Base-by-base conservation (phyloP, 2,888 invertebrate species). In the Gibbula magus region DNA sequence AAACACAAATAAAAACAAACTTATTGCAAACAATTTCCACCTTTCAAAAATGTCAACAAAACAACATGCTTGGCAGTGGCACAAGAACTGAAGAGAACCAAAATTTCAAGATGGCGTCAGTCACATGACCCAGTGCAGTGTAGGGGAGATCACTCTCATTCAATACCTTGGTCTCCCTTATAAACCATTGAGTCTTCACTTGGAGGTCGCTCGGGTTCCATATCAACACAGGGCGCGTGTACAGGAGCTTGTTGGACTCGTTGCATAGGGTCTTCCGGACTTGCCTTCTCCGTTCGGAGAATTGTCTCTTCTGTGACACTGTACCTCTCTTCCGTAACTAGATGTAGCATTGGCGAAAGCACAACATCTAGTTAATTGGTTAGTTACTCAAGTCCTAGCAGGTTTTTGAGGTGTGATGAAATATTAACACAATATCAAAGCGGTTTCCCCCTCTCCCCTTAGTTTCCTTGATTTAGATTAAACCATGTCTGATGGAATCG, bases 301-400 rank as follows among this genome's bases (percentile, higher is more conserved):
- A 89, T 83, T 73, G 84, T 79, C 0, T 88, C 88, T 67, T 89
- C 89, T n/a, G 81, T 81, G 18, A 88, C 82, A 25, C 85, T 82
- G 2, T 79, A 80, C 16, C 66, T 83, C 45, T 87, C 85, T 18
- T 87, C 86, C 8, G 85, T 78, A 81, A 86, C 87, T 87, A 83
- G 35, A 70, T 16, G 70, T 35, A 20, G 70, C 70, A 70, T 70
- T 35, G 70, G 35, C 20, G 20, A 70, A 70, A 70, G n/a, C 39
- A 70, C 70, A 70, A 70, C 70, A 70, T 70, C 70, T 70, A 39
- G 70, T 70, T 70, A 70, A 39, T 70, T 39, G 18, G 70, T 70
- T 70, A 70, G 70, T 70, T 35, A n/a, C 32, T 35, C 18, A 18
- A 35, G 18, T 39, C 7, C 39, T 39, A 18, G 13, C 5, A 45